These are phyloP conservation scores for Notechis scutatus DNA, from an alignment of 2,113 vertebrate genomes.

Conservation along the genomic window DNA sequence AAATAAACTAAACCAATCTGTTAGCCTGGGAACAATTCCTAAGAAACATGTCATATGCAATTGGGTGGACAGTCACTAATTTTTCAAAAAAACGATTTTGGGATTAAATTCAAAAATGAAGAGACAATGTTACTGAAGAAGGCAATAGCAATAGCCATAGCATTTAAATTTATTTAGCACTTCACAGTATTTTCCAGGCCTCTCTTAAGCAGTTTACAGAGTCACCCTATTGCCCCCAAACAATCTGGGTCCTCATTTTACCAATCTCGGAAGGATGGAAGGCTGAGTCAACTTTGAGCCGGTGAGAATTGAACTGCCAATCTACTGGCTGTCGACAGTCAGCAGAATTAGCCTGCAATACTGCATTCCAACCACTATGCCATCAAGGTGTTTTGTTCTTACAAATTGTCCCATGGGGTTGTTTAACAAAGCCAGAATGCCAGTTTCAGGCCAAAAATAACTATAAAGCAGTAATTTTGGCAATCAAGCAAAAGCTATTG, in stretches of 20 bases:
- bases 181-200: neutral
- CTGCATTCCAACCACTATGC: neutral
- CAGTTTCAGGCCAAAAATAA: constrained; percentile 19
- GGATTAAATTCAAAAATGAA: neutral
- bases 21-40: neutral
- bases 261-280: neutral
- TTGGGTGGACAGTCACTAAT: neutral
- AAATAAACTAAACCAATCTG: neutral
- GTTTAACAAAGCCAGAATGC: neutral
- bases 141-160: neutral
- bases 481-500: neutral
- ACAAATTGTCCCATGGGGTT: neutral
- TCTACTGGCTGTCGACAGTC: neutral
- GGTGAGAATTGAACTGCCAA: neutral
- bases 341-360: neutral
- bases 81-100: neutral
- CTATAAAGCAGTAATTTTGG: neutral
- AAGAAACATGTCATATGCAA: neutral
- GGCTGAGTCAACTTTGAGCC: neutral
- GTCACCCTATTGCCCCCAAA: neutral
- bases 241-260: neutral
- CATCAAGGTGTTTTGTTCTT: neutral
- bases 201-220: neutral
- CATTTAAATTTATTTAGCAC: neutral
- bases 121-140: neutral